Evolutionary conservation across 2,888 invertebrate genomes (phyloP), one percentile per base, ranked within the genome.

Genomic region (Congeria kusceri): DNA sequence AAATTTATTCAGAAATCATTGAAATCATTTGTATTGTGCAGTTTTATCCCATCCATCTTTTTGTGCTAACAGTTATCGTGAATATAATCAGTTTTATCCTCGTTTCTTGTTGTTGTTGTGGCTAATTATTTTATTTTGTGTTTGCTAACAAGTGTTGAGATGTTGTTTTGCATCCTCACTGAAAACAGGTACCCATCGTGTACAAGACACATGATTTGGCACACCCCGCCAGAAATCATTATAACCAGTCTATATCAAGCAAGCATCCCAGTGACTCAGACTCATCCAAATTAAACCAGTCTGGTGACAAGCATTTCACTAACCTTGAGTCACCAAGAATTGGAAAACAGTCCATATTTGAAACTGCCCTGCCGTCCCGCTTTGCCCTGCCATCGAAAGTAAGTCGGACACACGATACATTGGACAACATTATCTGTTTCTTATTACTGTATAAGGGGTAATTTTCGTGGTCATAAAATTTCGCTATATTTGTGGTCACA

Each of bases 321-420:
- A 67, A 80, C 68, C 29, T 63, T 44, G 80, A 80, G 44, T 72
- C 76, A 57, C 53, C 72, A 25, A 29, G 69, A 59, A 47, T 61
- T 29, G 64, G 58, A 46, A 75, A 77, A 53, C 72, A 80, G 62
- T 77, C 84, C 46, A 69, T 80, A 18, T 46, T 86, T 32, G 81
- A 84, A 74, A 73, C 83, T 64, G 78, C 86, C 7, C 71, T 87
- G 11, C 87, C 87, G 11, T 87, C 87, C 18, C 78, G 79, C 61
- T 87, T 87, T 73, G 75, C 83, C 18, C 61, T 87, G 15, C 87
- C 85, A 11, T 87, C 87, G 3, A 87, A 86, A 86, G 87, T 87
- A 83, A 84, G 86, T 77, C 46, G 18, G 18, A 1, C 9, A 15
- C 39, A 39, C 39, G n/a, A n/a, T n/a, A n/a, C n/a, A n/a, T n/a